Conservation (phyloP, 2,888 invertebrate species). For the Cephus pulcher region DNA sequence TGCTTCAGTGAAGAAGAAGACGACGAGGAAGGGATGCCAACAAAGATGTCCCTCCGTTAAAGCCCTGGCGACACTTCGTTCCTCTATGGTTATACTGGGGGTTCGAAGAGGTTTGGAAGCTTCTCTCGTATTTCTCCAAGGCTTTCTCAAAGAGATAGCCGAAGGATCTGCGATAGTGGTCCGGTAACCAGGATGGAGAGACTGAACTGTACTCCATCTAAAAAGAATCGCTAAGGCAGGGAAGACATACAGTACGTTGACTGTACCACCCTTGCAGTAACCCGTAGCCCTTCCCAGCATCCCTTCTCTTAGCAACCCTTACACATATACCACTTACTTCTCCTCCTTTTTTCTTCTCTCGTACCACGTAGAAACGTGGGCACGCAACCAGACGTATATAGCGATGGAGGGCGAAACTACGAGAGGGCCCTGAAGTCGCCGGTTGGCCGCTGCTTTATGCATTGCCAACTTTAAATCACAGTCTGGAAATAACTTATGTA, state of each 20-base stretch:
- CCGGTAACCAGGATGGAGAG: not conserved
- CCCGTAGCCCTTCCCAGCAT: not conserved
- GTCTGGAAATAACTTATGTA: conserved; percentile 35
- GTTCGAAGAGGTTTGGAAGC: not conserved
- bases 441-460: conserved; percentile 27
- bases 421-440: not conserved
- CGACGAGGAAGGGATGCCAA: not conserved
- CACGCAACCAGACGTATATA: not conserved
- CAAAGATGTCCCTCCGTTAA: not conserved
- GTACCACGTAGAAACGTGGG: not conserved
- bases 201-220: not conserved
- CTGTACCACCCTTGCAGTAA: not conserved
- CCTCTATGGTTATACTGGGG: not conserved
- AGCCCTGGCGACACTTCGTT: not conserved
- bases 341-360: not conserved
- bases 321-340: not conserved
- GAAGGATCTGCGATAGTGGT: not conserved
- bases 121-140: not conserved
- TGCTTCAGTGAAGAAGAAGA: conserved; percentile 14
- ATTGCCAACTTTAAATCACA: conserved; percentile 50
- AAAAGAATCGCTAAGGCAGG: conserved; percentile 20
- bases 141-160: not conserved
- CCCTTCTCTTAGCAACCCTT: not conserved
- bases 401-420: not conserved
- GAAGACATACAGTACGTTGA: conserved; percentile 29